phyloP scores from a whole-genome alignment of 2,797 vertebrate genomes.

The Peromyscus aztecus region DNA sequence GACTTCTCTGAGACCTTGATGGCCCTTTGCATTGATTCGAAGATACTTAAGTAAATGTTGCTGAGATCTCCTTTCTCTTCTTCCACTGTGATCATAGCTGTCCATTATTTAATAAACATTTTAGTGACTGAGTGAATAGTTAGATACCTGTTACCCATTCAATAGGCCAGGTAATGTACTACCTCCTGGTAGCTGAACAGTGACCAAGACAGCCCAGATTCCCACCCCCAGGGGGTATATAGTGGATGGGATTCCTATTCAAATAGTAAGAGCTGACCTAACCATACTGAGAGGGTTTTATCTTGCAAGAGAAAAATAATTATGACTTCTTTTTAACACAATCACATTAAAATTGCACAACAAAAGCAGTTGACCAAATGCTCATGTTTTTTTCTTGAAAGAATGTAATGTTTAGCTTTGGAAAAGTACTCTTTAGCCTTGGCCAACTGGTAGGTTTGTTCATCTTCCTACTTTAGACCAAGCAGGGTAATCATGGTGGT shows the following conservation, averaged over 20 bases:
- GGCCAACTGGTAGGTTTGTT: background rate
- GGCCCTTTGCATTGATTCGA: constrained; percentile 28
- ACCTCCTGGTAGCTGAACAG: background rate
- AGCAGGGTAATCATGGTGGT: background rate
- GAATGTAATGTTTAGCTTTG: background rate
- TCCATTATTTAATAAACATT: constrained; percentile 37
- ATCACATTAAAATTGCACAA: constrained; percentile 46
- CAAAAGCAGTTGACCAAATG: background rate
- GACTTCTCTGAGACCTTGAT: background rate
- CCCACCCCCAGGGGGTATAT: background rate
- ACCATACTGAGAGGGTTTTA: background rate
- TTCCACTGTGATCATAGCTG: background rate
- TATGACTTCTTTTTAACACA: constrained; percentile 12
- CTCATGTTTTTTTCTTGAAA: background rate
- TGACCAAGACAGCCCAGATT: background rate
- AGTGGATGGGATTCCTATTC: background rate
- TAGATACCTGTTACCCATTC: background rate
- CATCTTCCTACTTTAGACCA: background rate
- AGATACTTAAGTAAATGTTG: constrained; percentile 54
- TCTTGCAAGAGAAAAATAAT: constrained; percentile 46
- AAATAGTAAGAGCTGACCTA: background rate
- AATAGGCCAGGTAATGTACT: background rate
- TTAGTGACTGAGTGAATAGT: background rate
- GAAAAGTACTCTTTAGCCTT: background rate
- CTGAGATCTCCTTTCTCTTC: constrained; percentile 32